Conservation (phyloP, 2,888 invertebrate genomes). For the Hyppa rectilinea region DNA sequence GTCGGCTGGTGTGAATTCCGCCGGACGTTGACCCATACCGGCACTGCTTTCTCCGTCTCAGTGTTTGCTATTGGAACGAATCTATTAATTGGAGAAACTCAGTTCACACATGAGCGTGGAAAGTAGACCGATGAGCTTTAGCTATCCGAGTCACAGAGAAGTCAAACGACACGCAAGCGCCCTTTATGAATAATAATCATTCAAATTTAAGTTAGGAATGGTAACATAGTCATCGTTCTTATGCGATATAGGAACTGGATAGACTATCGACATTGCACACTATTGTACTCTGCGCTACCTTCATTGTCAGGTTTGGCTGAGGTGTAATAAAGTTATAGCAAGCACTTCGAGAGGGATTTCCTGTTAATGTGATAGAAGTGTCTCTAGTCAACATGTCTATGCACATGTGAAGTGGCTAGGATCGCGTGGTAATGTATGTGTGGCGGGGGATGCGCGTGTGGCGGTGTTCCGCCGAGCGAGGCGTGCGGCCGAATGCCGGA, state of each 20-base stretch:
- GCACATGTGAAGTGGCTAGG: constrained; percentile 34
- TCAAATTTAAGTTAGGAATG: constrained; percentile 44
- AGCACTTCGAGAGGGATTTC: constrained; percentile 33
- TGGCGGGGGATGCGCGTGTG: constrained; percentile 65
- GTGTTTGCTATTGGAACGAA: constrained; percentile 91
- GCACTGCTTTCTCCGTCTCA: constrained; percentile 88
- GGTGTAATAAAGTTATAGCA: constrained; percentile 31
- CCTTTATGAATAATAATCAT: constrained; percentile 59
- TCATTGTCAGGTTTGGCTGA: constrained; percentile 5
- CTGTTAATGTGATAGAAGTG: constrained; percentile 30
- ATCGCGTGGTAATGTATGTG: constrained; percentile 45
- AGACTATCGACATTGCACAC: constrained; percentile 3
- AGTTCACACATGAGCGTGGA: constrained; percentile 90
- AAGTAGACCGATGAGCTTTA: constrained; percentile 85
- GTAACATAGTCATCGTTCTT: constrained; percentile 20
- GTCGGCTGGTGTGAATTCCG: constrained; percentile 86
- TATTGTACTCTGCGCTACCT: constrained; percentile 16
- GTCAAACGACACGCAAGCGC: constrained; percentile 59
- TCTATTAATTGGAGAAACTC: constrained; percentile 91
- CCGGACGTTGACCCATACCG: constrained; percentile 88
- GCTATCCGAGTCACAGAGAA: constrained; percentile 68
- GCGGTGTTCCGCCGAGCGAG: constrained; percentile 66
- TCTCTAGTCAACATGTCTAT: constrained; percentile 31
- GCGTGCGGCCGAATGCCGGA: constrained; percentile 80
- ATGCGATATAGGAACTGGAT: constrained; percentile 11